phyloP scores from a whole-genome alignment of 2,797 vertebrate species.

The Tiaroga cobitis region DNA sequence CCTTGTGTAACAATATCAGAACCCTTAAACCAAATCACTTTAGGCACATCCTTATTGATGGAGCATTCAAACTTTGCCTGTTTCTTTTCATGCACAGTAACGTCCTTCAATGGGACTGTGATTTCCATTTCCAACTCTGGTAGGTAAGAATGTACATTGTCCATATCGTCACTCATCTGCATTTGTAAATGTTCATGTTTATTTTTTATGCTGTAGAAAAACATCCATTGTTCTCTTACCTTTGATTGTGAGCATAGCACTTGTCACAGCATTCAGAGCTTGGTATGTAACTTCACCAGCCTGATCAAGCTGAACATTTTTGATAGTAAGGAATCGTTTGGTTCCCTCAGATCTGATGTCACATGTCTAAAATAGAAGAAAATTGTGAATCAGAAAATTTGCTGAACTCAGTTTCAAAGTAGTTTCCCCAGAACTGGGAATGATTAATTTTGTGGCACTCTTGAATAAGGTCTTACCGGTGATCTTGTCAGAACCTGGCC shows the following conservation, averaged over 20 bases:
- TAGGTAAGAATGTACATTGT: conserved; percentile 61
- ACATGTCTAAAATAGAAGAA: conserved; percentile 83
- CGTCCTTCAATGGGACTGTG: conserved; percentile 83
- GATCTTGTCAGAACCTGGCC: conserved; percentile 92
- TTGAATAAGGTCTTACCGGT: conserved; percentile 80
- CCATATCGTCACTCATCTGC: conserved; percentile 33
- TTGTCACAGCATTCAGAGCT: conserved; percentile 89
- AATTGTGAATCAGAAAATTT: background rate
- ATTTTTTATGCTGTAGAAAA: background rate
- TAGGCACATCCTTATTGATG: conserved; percentile 85
- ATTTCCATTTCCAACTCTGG: conserved; percentile 88
- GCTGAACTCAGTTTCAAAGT: background rate
- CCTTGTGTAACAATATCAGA: conserved; percentile 89
- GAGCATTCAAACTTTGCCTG: conserved; percentile 86
- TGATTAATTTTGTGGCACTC: background rate
- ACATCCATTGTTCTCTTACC: conserved; percentile 69
- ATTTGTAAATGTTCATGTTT: background rate
- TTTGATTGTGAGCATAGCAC: conserved; percentile 90
- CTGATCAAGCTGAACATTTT: conserved; percentile 89
- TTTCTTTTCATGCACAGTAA: conserved; percentile 85
- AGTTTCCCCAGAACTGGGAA: background rate
- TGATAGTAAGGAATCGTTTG: conserved; percentile 84
- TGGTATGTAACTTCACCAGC: conserved; percentile 95
- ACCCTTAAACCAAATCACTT: conserved; percentile 91
- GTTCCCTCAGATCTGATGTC: conserved; percentile 89